Base-by-base conservation (phyloP, 2,797 vertebrate species). In the Thripadectes ignobilis region DNA sequence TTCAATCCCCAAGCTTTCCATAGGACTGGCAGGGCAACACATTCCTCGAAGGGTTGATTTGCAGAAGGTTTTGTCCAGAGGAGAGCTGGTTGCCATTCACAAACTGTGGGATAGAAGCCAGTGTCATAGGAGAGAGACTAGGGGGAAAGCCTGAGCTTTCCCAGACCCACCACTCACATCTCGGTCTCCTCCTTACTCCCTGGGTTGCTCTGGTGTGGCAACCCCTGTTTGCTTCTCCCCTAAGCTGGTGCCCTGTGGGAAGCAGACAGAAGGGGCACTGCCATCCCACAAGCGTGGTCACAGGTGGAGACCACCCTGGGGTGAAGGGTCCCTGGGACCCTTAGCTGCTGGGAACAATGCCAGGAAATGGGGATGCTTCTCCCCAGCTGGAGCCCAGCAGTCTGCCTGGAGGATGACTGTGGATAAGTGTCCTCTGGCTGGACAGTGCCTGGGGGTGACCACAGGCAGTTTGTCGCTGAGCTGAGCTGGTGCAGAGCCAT, bases 121-220 rank as follows among this genome's bases (percentile, higher is more conserved):
- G 13, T 41, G 7, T 51, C n/a, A 18, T 2, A 2, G 4, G 20
- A 26, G 36, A 66, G n/a, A 48, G 30, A 55, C 36, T 14, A 22
- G 6, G 45, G 43, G 13, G n/a, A 29, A 85, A 89, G 10, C 16
- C 22, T 43, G 71, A 39, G 51, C 21, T 76, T 85, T 93, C 51
- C 27, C 24, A 78, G 14, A 30, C 30, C 16, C 32, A 12, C n/a
- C 4, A 14, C 1, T 6, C 74, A 66, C 30, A 30, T 12, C 7
- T 12, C 0, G 0, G 32, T 74, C 32, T 83, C 36, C 38, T 88
- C 72, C 13, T 32, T 0, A 0, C 21, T 52, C 41, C 18, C 52
- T 71, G 63, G 9, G 41, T 74, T 49, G 13, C 46, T 49, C 34
- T 55, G 43, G 6, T 55, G 7, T 10, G 32, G 12, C 43, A 66